These are phyloP conservation scores for Clarias magur DNA, from an alignment of 2,113 vertebrate species.

Conservation along the genomic window DNA sequence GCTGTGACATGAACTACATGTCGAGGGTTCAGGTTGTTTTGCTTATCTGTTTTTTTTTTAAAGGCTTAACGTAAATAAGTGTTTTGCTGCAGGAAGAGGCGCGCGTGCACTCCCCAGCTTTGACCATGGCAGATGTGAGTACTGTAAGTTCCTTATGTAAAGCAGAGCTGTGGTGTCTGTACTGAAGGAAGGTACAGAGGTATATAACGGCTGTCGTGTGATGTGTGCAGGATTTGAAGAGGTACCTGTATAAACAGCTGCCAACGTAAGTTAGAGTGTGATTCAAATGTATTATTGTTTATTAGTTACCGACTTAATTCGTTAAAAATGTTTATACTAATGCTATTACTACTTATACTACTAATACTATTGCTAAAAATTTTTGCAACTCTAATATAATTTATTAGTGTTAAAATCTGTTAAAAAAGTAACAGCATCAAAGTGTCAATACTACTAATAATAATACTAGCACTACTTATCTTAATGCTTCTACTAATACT, in stretches of 20 bases:
- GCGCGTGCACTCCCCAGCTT: not conserved
- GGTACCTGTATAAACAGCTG: constrained; percentile 93
- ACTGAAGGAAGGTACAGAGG: not conserved
- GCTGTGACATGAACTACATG: not conserved
- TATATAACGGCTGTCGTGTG: not conserved
- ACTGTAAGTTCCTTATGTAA: not conserved
- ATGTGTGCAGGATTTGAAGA: constrained; percentile 84
- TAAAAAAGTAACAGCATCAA: not conserved
- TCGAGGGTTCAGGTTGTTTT: not conserved
- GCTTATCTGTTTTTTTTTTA: not conserved
- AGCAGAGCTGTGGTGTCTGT: not conserved
- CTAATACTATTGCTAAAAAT: no score
- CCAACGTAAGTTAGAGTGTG: constrained; percentile 78
- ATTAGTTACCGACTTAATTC: not conserved
- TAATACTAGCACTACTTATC: not conserved
- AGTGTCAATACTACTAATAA: not conserved
- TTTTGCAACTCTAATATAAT: not conserved
- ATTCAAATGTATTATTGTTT: not conserved
- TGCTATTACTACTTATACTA: no score
- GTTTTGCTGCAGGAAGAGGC: constrained; percentile 14
- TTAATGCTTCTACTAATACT: not conserved
- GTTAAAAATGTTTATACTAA: no score
- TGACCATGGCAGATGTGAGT: constrained; percentile 54
- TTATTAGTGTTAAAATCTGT: not conserved
- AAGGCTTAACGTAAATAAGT: not conserved